phyloP scores from a whole-genome alignment of 2,797 vertebrate species.

The Agapornis canus region DNA sequence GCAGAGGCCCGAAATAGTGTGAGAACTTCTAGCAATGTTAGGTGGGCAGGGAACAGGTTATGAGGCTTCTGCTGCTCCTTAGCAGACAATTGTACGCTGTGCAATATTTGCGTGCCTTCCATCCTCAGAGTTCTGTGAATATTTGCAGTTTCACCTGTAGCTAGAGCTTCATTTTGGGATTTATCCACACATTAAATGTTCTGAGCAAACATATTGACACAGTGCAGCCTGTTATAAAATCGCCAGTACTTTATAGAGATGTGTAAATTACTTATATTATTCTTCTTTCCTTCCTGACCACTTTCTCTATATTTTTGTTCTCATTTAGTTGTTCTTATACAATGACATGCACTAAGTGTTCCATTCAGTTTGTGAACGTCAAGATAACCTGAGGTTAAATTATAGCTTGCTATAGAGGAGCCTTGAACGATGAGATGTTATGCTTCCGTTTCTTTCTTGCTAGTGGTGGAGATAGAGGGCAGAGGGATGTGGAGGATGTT shows the following conservation, averaged over 20 bases:
- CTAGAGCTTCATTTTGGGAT: neutral
- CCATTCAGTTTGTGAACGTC: conserved; percentile 47
- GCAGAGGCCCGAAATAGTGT: neutral
- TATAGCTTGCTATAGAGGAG: conserved; percentile 7
- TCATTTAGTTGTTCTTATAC: conserved; percentile 33
- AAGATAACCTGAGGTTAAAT: conserved; percentile 41
- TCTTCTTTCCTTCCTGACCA: conserved; percentile 37
- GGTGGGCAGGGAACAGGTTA: neutral
- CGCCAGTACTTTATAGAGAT: accelerated
- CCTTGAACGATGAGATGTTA: neutral
- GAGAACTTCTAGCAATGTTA: neutral
- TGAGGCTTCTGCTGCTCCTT: neutral
- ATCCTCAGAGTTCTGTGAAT: neutral
- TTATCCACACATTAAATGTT: neutral
- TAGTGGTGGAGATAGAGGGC: neutral
- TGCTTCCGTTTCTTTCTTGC: neutral
- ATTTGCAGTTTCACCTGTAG: neutral
- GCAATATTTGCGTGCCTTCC: neutral
- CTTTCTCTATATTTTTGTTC: conserved; percentile 41
- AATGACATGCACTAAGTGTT: conserved; percentile 12
- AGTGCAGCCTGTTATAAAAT: neutral
- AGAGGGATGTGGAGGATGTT: neutral
- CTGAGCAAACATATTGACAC: neutral
- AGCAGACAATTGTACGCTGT: neutral
- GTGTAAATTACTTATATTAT: conserved; percentile 20